Base-by-base conservation (phyloP, 2,113 vertebrate species). In the Sula dactylatra region DNA sequence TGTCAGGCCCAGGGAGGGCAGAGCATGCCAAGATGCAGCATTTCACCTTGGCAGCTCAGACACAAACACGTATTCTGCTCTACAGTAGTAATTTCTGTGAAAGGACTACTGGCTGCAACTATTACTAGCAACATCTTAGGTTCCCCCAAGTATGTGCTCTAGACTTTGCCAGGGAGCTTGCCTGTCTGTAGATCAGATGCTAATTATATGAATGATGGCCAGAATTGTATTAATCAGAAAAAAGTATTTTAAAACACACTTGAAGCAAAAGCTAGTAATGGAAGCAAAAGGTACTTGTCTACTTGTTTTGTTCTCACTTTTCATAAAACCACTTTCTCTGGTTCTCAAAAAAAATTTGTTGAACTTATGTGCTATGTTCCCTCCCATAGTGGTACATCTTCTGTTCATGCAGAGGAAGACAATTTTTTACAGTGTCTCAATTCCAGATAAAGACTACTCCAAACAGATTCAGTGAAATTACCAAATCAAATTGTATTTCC, bases 31-130 rank as follows among this genome's bases (percentile, higher is more conserved):
- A 79, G 78, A 89, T 44, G 84, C 81, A 82, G 66, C 2, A 0
- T 78, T 93, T 80, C 81, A 79, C 89, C 84, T 93, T 85, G 94
- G 89, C 93, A 96, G 73, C 73, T 89, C 62, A 52, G 84, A 52
- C 52, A 72, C 72, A 74, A 82, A 62, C 66, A 40, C 7, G 2
- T 52, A 84, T 64, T 67, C 72, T 74, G 55, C 81, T 96, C 73
- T 55, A 16, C 62, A 76, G 69, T 2, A 50, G 56, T 55, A 32
- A 91, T 93, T 96, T 84, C 52, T 69, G 62, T n/a, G 52, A 78
- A 82, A 88, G 52, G 18, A 81, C 47, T 50, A 82, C 65, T 78
- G 91, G 86, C 74, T 93, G 78, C 65, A 95, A 76, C n/a, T 71
- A 82, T 34, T 79, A 82, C 62, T 78, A 93, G 66, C 70, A 93